Conservation (phyloP, 2,888 invertebrate genomes). For the Drosophila rellima region DNA sequence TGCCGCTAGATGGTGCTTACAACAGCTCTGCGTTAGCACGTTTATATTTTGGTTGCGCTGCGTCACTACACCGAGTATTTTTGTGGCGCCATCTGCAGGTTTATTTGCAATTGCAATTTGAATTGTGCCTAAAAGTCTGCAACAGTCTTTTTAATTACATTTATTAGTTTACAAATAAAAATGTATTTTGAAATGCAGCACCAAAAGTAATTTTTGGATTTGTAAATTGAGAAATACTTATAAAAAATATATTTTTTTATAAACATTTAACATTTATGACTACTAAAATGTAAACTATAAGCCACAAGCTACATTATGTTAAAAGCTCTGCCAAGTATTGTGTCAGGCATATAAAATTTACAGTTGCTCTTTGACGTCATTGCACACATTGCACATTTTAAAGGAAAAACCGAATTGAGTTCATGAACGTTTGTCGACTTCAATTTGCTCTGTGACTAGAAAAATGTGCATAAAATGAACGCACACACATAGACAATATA, state of each 20-base stretch:
- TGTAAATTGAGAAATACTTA: background rate
- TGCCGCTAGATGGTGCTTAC: conserved; percentile 25
- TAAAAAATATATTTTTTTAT: background rate
- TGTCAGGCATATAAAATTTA: conserved; percentile 52
- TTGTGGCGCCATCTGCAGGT: conserved; percentile 2
- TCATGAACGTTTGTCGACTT: conserved; percentile 84
- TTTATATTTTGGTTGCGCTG: background rate
- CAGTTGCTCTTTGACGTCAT: conserved; percentile 78
- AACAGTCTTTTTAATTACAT: background rate
- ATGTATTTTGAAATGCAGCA: background rate
- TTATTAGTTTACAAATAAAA: background rate
- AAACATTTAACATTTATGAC: background rate
- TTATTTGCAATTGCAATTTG: background rate
- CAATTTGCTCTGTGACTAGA: conserved; percentile 69
- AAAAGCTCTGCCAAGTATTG: conserved; percentile 27
- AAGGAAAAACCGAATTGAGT: conserved; percentile 82
- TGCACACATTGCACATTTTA: conserved; percentile 59
- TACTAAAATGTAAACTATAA: background rate
- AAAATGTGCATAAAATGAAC: conserved; percentile 63
- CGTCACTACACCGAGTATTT: background rate
- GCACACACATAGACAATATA: conserved; percentile 27
- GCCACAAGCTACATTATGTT: conserved; percentile 7
- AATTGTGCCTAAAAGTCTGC: conserved; percentile 25
- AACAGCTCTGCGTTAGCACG: background rate
- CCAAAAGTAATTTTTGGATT: background rate